Conservation (phyloP, 92 coral and sea anemone genomes). For the Virgularia gustaviana region DNA sequence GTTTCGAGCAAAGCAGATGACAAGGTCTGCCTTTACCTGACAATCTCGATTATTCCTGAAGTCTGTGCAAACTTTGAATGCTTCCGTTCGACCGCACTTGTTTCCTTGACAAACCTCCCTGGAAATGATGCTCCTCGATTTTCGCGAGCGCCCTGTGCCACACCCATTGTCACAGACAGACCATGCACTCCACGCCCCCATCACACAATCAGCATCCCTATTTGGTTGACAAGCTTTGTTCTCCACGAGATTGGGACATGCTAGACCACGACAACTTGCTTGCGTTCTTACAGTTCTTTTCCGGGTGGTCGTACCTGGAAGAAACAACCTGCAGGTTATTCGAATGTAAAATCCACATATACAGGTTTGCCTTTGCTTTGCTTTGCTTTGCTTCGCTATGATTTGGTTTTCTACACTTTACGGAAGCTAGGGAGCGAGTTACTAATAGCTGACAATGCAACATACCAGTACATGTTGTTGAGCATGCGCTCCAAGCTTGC, state of each 20-base stretch:
- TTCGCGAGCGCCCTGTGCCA: constrained; percentile 66
- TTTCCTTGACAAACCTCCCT: constrained; percentile 72
- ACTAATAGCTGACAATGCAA: constrained; percentile 55
- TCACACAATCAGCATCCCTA: constrained; percentile 68
- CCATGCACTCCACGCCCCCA: constrained; percentile 85
- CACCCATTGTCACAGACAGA: constrained; percentile 76
- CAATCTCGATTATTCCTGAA: constrained; percentile 64
- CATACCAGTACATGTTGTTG: constrained; percentile 86
- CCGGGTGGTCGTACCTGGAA: constrained; percentile 69
- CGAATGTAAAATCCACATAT: too few species aligned
- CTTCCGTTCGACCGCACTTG: constrained; percentile 62
- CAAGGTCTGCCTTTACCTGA: constrained; percentile 59
- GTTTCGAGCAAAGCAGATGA: too few species aligned
- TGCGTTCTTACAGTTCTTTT: constrained; percentile 55
- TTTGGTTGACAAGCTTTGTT: constrained; percentile 62
- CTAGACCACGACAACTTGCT: constrained; percentile 66
- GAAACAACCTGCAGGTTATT: background rate
- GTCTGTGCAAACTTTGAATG: constrained; percentile 60
- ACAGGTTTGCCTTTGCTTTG: too few species aligned
- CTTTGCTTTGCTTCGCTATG: too few species aligned
- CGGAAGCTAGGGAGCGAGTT: background rate
- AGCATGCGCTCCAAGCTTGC: constrained; percentile 72
- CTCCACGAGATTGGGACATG: constrained; percentile 61
- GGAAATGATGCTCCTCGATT: constrained; percentile 53
- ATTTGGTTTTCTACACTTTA: too few species aligned